Conservation (phyloP, 1,140 invertebrate genomes). For the Drusus annulatus region DNA sequence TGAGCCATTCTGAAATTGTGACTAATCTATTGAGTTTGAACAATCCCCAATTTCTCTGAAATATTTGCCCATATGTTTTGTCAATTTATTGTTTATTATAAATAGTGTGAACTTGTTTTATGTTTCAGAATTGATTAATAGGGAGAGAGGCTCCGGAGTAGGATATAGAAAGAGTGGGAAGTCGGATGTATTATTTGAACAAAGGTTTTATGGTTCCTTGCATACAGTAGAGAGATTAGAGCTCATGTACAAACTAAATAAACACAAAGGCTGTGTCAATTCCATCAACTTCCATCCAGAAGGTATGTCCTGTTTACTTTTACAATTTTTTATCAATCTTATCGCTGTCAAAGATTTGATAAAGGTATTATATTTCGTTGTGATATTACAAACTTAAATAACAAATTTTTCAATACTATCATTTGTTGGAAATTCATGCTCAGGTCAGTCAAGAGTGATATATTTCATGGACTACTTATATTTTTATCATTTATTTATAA, state of each 20-base stretch:
- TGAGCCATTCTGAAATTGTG: too few species aligned
- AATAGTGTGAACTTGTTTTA: constrained; percentile 32
- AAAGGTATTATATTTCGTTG: too few species aligned
- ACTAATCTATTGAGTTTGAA: too few species aligned
- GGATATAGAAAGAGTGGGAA: constrained; percentile 68
- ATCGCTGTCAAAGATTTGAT: too few species aligned
- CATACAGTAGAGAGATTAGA: constrained; percentile 87
- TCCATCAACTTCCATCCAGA: constrained; percentile 90
- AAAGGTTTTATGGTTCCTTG: constrained; percentile 85
- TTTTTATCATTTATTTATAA: too few species aligned
- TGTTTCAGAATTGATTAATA: constrained; percentile 73
- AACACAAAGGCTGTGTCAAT: constrained; percentile 93
- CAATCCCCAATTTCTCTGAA: too few species aligned
- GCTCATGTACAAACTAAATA: constrained; percentile 83
- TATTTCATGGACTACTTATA: too few species aligned
- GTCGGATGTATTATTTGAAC: constrained; percentile 75
- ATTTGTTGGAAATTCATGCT: too few species aligned
- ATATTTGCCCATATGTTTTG: too few species aligned
- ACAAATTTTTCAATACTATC: too few species aligned
- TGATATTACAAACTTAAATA: too few species aligned
- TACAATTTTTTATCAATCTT: neutral
- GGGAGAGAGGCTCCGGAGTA: constrained; percentile 75
- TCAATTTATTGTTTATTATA: constrained; percentile 23
- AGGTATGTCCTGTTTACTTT: constrained; percentile 62
- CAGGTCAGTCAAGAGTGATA: too few species aligned